Evolutionary conservation across 2,888 invertebrate genomes (phyloP), one percentile per base, ranked within the genome.

Genomic region (Calliphora vomitoria): DNA sequence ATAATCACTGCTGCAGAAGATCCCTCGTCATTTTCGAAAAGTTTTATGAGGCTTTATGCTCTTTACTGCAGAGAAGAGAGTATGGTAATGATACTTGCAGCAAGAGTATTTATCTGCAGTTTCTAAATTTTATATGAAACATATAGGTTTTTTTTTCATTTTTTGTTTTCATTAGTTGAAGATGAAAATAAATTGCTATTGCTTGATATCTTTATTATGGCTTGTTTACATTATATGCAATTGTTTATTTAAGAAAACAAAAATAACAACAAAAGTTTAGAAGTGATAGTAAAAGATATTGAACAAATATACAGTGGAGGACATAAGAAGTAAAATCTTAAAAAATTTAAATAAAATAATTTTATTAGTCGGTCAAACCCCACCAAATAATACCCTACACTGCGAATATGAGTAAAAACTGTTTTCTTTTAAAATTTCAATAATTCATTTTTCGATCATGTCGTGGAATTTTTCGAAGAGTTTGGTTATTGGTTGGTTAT

Each of bases 1-100:
- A 50, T 44, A 69, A 76, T 76, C 64, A 41, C 31, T 83, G 38
- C 74, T 47, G 41, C 66, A 69, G 15, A 5, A 55, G 78, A 25
- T 53, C 20, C 53, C 20, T 53, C 50, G 10, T 3, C 8, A 11
- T 25, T 25, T 25, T 25, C 25, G 25, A 25, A 25, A 2, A 44
- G 13, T 50, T 50, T 50, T 4, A n/a, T 4, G 1, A 13, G n/a
- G 25, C 41, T 47, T 3, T 15, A 38, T n/a, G 38, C 50, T 35
- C 11, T 38, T 38, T 38, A 5, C 25, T 44, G 31, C 25, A 31
- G 4, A 4, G 10, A 18, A 44, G 74, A 20, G 44, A 1, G 31
- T 44, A 3, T 3, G 20, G 13, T 25, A 20, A 20, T 41, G 5
- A 3, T 8, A 60, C 41, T n/a, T n/a, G 20, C 20, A 25, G 4